Conservation (phyloP, 1,140 invertebrate species). For the Hetaerina americana region DNA sequence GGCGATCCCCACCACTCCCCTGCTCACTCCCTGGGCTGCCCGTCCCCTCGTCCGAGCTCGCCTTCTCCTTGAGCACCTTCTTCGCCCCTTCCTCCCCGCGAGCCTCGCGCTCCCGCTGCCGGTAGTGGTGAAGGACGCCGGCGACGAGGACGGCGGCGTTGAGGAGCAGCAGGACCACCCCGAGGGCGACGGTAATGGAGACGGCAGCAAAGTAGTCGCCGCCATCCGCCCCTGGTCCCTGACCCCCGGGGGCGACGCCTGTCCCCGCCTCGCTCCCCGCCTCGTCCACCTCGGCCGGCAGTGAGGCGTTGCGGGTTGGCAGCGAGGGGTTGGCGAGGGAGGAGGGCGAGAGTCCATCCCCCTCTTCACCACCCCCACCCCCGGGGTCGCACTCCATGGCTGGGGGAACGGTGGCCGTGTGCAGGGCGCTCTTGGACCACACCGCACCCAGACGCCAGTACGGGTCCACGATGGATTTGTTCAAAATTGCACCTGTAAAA, state of each 20-base stretch:
- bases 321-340: conserved; percentile 40
- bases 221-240: conserved; percentile 42
- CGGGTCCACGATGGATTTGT: neutral
- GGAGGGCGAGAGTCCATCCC: conserved; percentile 18
- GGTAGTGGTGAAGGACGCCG: conserved; percentile 59
- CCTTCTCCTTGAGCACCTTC: conserved; percentile 44
- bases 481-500: neutral
- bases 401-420: conserved; percentile 31
- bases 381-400: conserved; percentile 29
- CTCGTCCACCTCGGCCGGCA: conserved; percentile 11
- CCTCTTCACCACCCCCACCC: conserved; percentile 23
- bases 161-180: conserved; percentile 72
- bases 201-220: conserved; percentile 78
- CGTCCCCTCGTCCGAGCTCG: conserved; percentile 42
- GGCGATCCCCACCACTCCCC: conserved; percentile 40
- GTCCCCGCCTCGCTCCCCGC: conserved; percentile 8
- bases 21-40: conserved; percentile 39
- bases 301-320: conserved; percentile 48
- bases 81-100: conserved; percentile 39
- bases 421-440: conserved; percentile 45
- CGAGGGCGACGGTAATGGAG: conserved; percentile 85
- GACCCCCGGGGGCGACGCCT: conserved; percentile 50
- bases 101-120: conserved; percentile 60
- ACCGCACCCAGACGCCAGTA: conserved; percentile 38
- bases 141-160: conserved; percentile 82